Evolutionary conservation across 2,797 vertebrate species (phyloP).

Genomic region (Myotis myotis): DNA sequence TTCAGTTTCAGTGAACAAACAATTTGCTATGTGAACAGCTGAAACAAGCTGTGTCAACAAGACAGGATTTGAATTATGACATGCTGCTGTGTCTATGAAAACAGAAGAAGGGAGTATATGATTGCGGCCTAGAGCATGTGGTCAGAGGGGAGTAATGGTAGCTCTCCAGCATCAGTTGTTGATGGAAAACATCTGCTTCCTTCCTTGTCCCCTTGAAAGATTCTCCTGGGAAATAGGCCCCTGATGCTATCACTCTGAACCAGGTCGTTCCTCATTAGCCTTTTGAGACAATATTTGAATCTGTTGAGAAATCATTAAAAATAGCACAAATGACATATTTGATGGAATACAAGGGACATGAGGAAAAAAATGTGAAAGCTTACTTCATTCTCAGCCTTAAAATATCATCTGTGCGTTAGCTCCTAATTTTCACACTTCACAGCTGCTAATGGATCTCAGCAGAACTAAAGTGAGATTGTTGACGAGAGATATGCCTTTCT

Average conservation of each 20-base stretch:
- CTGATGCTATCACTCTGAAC: slow-evolving; percentile 63
- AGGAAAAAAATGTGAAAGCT: slow-evolving; percentile 68
- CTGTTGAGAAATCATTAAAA: slow-evolving; percentile 70
- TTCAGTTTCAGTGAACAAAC: slow-evolving; percentile 78
- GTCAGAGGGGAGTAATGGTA: slow-evolving; percentile 80
- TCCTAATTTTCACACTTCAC: slow-evolving; percentile 78
- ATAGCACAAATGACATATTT: background rate
- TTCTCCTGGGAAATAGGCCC: slow-evolving; percentile 73
- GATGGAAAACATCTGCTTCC: slow-evolving; percentile 86
- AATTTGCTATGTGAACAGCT: slow-evolving; percentile 83
- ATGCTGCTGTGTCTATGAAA: slow-evolving; percentile 79
- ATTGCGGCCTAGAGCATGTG: slow-evolving; percentile 80
- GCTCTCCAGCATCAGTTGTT: slow-evolving; percentile 72
- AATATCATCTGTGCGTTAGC: slow-evolving; percentile 67
- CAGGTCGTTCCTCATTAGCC: slow-evolving; percentile 70
- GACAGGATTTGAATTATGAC: slow-evolving; percentile 83
- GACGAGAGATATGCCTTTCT: slow-evolving; percentile 64
- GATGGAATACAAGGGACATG: slow-evolving; percentile 25
- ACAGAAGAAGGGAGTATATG: slow-evolving; percentile 81
- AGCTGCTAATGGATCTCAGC: slow-evolving; percentile 74
- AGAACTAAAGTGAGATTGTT: slow-evolving; percentile 69
- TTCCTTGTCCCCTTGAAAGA: slow-evolving; percentile 68
- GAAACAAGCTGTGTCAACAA: slow-evolving; percentile 86
- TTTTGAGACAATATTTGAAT: slow-evolving; percentile 69
- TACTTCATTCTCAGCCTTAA: slow-evolving; percentile 66